A percentile compares a stretch with the other conserved stretches of the same genome.
Evolutionary conservation across 2,797 vertebrate genomes (phyloP).

Genomic region (Cyclura pinguis): DNA sequence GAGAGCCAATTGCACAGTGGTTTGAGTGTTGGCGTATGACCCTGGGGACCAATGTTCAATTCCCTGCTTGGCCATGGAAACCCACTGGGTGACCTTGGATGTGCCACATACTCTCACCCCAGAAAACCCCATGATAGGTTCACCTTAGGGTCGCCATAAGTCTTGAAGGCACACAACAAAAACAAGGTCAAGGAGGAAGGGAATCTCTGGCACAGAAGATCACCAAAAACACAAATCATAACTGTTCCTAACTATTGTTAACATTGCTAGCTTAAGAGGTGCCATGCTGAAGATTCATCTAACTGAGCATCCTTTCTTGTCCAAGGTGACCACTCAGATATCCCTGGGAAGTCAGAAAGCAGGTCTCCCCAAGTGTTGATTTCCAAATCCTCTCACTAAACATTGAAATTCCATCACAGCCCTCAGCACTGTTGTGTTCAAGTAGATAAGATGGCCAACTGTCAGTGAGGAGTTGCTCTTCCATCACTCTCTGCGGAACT

Average conservation of each 20-base stretch:
- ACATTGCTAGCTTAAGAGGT: not conserved
- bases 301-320: not conserved
- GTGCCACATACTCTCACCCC: too few relatives aligned
- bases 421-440: not conserved
- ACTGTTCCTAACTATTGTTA: not conserved
- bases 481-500: not conserved
- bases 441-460: not conserved
- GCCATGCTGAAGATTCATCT: not conserved
- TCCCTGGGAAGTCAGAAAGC: not conserved
- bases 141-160: too few relatives aligned
- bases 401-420: not conserved
- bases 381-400: not conserved
- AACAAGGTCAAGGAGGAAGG: not conserved
- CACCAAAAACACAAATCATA: not conserved
- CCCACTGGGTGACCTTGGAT: too few relatives aligned
- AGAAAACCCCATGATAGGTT: too few relatives aligned
- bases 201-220: not conserved
- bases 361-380: not conserved
- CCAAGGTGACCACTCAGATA: not conserved
- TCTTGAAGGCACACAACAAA: too few relatives aligned
- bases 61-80: too few relatives aligned
- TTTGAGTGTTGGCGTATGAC: too few relatives aligned
- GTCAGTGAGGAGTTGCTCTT: too few relatives aligned
- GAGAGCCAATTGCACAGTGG: too few relatives aligned
- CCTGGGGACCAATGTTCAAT: too few relatives aligned